Evolutionary conservation across 2,113 vertebrate species (phyloP), one percentile per base, ranked within the genome.

Genomic region (Ptyas mucosa): DNA sequence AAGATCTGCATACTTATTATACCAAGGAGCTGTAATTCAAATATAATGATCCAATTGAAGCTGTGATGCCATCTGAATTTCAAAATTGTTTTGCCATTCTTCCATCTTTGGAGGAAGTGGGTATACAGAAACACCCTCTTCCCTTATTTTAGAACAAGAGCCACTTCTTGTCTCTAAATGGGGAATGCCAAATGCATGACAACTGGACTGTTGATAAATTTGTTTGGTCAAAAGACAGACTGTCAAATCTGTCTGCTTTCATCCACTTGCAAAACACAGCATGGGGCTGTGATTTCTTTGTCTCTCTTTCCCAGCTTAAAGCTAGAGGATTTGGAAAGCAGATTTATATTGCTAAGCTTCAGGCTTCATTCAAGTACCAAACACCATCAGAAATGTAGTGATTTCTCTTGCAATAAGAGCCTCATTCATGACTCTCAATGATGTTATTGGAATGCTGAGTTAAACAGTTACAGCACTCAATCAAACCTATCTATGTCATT

Each of bases 1-100:
- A 90, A 95, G 8, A 87, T 93, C 54, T 94, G 18, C 34, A n/a
- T 24, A 85, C 39, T 69, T 93, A 87, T 95, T 91, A 92, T 92
- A 89, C 5, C 55, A 85, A 94, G 93, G 8, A 89, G 0, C 0
- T n/a, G 39, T 64, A 81, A 61, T 91, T 96, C 87, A 92, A 12
- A 2, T 81, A 87, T 46, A 95, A 88, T 24, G 24, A 61, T 89
- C 21, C 21, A 92, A 10, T 4, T 49, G 87, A 94, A 23, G 88
- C 93, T 24, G 86, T 90, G 93, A 64, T 81, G 20, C 90, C 14
- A 34, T 92, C 5, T 91, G 81, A 92, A 93, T 90, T 61, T 92
- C 87, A 87, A 57, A 87, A 69, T 4, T 92, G 46, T 91, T 91
- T 94, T 93, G 23, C 39, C 93, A 34, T 52, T 75, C 14, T 88